A percentile compares a stretch with the other conserved stretches of the same genome.
Conservation (phyloP, 92 coral and sea anemone genomes). For the Epizoanthus rinbou region DNA sequence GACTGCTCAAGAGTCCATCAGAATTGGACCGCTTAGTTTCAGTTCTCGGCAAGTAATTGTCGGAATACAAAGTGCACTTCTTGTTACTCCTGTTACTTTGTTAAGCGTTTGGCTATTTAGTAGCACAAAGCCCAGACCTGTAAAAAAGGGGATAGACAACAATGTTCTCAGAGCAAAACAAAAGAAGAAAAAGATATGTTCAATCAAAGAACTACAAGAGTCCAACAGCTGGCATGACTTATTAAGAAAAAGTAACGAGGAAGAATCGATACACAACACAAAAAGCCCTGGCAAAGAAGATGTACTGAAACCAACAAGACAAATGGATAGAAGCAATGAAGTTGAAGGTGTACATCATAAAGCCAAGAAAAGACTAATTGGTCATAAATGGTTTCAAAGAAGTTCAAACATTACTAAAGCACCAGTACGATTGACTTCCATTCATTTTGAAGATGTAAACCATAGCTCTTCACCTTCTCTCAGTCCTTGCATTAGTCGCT, state of each 20-base stretch:
- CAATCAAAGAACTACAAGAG: background rate
- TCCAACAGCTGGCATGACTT: background rate
- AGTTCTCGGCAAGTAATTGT: slow-evolving; percentile 9
- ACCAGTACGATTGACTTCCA: slow-evolving; percentile 1
- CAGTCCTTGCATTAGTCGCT: background rate
- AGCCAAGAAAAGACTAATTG: no score
- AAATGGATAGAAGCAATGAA: background rate
- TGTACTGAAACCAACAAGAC: background rate
- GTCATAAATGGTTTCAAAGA: background rate
- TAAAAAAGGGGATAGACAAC: background rate
- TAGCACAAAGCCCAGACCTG: background rate
- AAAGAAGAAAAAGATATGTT: background rate
- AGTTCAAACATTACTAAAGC: background rate
- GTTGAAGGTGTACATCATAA: no score
- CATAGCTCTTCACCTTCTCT: background rate
- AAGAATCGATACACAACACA: background rate
- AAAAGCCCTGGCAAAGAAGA: no score
- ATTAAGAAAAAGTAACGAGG: background rate
- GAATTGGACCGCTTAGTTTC: slow-evolving; percentile 2
- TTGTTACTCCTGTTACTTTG: slow-evolving; percentile 7
- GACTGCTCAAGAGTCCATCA: background rate
- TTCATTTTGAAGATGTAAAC: background rate
- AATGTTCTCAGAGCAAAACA: background rate
- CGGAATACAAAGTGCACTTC: slow-evolving; percentile 20
- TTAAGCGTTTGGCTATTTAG: slow-evolving; percentile 5